phyloP scores from a whole-genome alignment of 2,888 invertebrate genomes.

The Eretmocerus hayati region DNA sequence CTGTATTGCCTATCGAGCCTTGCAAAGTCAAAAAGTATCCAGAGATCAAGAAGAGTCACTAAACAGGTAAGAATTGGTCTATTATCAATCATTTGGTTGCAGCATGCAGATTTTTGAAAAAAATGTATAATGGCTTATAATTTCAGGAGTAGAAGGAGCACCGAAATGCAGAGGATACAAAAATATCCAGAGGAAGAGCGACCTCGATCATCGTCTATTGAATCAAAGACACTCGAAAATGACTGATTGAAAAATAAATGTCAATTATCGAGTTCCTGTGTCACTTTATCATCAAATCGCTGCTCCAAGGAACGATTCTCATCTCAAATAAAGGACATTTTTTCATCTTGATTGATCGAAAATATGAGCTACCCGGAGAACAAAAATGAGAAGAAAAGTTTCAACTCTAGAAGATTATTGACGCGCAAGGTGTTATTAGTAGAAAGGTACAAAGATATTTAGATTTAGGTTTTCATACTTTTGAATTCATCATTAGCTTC shows the following conservation, averaged over 20 bases:
- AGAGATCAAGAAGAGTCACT: slow-evolving; percentile 48
- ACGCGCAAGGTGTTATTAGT: no score
- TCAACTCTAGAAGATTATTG: no score
- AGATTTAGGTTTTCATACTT: no score
- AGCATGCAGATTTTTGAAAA: neutral
- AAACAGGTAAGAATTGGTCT: slow-evolving; percentile 35
- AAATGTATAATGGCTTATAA: no score
- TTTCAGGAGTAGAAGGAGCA: slow-evolving; percentile 8
- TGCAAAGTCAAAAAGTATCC: slow-evolving; percentile 51
- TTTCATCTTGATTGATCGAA: no score
- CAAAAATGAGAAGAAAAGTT: no score
- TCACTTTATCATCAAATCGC: no score
- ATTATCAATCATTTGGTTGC: neutral
- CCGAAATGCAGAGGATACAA: slow-evolving; percentile 35
- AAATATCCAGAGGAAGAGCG: slow-evolving; percentile 35
- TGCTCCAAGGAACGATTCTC: neutral
- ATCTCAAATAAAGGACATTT: neutral
- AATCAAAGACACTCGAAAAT: slow-evolving; percentile 1
- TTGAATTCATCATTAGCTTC: no score
- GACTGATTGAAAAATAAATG: no score
- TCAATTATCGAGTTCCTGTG: no score
- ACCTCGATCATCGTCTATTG: slow-evolving; percentile 1
- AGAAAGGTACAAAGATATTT: no score
- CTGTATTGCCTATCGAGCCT: slow-evolving; percentile 58
- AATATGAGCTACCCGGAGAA: no score